These are phyloP conservation scores for Astur gentilis DNA, from an alignment of 2,113 vertebrate genomes.

Conservation along the genomic window DNA sequence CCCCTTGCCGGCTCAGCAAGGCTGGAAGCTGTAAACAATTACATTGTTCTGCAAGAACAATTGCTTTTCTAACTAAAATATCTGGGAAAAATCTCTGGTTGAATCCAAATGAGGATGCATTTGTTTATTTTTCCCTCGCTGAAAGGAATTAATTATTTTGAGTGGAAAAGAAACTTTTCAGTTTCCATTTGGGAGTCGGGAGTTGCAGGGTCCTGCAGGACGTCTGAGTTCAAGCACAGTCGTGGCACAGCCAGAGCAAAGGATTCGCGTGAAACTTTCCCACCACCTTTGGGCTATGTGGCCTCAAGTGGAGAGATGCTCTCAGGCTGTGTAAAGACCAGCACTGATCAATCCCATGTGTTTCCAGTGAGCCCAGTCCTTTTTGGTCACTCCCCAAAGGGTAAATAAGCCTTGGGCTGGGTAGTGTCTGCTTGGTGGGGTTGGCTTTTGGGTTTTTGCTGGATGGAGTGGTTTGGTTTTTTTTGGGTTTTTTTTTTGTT, in stretches of 20 bases:
- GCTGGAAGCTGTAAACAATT: not conserved
- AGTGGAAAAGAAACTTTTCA: not conserved
- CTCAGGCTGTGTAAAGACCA: not conserved
- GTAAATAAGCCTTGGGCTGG: not conserved
- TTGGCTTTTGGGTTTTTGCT: not conserved
- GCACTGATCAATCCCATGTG: not conserved
- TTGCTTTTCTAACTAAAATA: not conserved
- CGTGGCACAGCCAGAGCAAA: not conserved
- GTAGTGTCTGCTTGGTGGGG: too few species aligned
- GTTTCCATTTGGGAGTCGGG: not conserved
- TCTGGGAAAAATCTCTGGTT: not conserved
- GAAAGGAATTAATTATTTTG: not conserved
- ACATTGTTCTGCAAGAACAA: not conserved
- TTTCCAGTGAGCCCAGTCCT: not conserved
- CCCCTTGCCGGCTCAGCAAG: not conserved
- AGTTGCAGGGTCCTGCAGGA: not conserved
- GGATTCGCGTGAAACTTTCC: fast-evolving
- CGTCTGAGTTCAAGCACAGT: not conserved
- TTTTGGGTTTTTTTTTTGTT: too few species aligned
- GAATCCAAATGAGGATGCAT: not conserved
- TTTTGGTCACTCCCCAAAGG: not conserved
- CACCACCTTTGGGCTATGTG: too few species aligned
- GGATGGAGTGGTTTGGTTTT: too few species aligned
- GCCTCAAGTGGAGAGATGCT: not conserved
- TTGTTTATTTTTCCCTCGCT: not conserved